These are phyloP conservation scores for Myzus persicae DNA, from an alignment of 1,140 invertebrate species.

Conservation along the genomic window DNA sequence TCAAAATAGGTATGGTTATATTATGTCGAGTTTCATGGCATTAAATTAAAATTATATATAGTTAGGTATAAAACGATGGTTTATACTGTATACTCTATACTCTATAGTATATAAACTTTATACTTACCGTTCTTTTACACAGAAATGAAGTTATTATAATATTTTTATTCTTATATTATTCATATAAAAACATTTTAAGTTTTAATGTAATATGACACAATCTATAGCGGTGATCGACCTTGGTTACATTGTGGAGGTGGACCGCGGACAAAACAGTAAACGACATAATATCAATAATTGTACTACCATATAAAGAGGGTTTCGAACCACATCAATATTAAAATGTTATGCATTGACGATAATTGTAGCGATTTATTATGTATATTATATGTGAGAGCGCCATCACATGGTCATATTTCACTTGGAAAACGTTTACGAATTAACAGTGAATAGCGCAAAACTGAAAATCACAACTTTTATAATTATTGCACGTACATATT, in stretches of 20 bases:
- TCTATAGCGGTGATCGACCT: background rate
- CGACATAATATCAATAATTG: background rate
- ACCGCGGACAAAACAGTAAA: background rate
- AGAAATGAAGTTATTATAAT: background rate
- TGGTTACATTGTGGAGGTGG: background rate
- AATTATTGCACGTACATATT: background rate
- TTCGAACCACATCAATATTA: background rate
- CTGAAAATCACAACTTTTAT: background rate
- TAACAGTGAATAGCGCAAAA: background rate
- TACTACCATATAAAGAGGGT: background rate
- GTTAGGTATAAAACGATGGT: too few species aligned
- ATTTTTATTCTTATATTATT: background rate
- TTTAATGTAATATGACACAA: background rate
- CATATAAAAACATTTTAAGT: background rate
- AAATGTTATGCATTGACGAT: background rate
- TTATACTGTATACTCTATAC: too few species aligned
- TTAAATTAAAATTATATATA: background rate
- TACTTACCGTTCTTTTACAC: background rate
- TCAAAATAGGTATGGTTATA: background rate
- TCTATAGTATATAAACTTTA: background rate
- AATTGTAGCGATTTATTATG: background rate
- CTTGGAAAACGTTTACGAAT: background rate
- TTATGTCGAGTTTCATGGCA: background rate
- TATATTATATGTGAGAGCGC: background rate
- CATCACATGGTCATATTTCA: background rate